Conservation (phyloP, 2,888 invertebrate species). For the Enchytraeus crypticus region DNA sequence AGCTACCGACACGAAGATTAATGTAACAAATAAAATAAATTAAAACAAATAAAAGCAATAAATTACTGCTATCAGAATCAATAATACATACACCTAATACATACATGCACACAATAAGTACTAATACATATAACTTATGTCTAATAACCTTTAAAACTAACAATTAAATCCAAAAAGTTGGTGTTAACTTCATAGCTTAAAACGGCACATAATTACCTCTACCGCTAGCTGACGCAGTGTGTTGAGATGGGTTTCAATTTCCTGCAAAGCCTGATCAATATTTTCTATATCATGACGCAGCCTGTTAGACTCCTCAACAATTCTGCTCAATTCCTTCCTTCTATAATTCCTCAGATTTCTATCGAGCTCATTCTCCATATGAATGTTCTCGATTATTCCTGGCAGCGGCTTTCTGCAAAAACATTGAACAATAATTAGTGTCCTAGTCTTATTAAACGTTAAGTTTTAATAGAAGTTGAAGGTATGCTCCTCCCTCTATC, state of each 20-base stretch:
- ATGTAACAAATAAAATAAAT: too few relatives aligned
- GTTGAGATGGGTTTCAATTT: slow-evolving; percentile 33
- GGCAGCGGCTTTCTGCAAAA: slow-evolving; percentile 43
- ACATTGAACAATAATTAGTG: not conserved
- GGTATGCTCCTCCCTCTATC: too few relatives aligned
- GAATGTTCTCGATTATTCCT: slow-evolving; percentile 35
- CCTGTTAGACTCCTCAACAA: slow-evolving; percentile 35
- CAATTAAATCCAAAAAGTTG: too few relatives aligned
- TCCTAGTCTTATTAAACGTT: not conserved
- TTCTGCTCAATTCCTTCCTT: slow-evolving; percentile 33
- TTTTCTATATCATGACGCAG: slow-evolving; percentile 45
- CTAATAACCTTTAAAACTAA: too few relatives aligned
- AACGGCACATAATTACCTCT: not conserved
- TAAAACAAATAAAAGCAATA: too few relatives aligned
- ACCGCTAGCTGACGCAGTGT: not conserved
- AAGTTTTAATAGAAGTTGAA: too few relatives aligned
- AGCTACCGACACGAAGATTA: too few relatives aligned
- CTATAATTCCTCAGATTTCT: slow-evolving; percentile 34
- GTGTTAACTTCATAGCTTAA: too few relatives aligned
- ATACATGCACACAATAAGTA: too few relatives aligned
- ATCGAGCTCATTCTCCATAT: slow-evolving; percentile 45
- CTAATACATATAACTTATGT: too few relatives aligned
- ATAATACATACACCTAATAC: too few relatives aligned
- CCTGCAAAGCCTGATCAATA: slow-evolving; percentile 40
- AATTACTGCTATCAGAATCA: too few relatives aligned